Evolutionary conservation across 2,888 invertebrate genomes (phyloP).

Genomic region (Busseola fusca): DNA sequence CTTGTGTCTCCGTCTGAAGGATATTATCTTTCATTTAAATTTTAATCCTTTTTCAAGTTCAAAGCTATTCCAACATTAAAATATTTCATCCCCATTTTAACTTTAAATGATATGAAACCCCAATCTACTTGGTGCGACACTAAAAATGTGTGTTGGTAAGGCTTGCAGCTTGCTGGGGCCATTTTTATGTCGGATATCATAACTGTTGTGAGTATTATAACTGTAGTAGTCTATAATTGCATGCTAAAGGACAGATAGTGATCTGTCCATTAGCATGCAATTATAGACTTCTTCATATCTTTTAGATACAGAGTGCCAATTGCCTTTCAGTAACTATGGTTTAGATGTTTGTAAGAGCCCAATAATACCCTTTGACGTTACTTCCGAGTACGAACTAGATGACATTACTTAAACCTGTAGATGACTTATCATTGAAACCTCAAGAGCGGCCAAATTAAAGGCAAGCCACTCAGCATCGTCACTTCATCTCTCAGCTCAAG

Average conservation of each 20-base stretch:
- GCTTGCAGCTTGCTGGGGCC: background rate
- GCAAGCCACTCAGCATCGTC: constrained; percentile 44
- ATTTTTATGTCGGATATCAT: background rate
- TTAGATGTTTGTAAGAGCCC: constrained; percentile 13
- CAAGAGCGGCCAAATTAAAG: constrained; percentile 48
- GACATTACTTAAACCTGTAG: constrained; percentile 26
- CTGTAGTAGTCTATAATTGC: background rate
- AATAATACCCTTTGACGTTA: constrained; percentile 5
- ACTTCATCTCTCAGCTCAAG: constrained; percentile 14
- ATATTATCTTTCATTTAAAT: background rate
- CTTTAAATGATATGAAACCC: background rate
- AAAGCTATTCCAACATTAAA: background rate
- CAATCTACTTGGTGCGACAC: background rate
- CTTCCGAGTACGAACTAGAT: constrained; percentile 23
- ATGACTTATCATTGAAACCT: constrained; percentile 41
- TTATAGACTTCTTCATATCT: background rate
- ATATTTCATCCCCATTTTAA: background rate
- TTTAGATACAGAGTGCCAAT: constrained; percentile 7
- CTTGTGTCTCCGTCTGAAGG: background rate
- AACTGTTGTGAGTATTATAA: background rate
- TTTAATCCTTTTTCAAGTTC: background rate
- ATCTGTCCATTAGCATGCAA: constrained; percentile 5
- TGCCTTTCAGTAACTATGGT: background rate
- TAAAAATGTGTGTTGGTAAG: no score
- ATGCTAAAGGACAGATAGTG: constrained; percentile 7